Evolutionary conservation across 2,888 invertebrate species (phyloP).

Genomic region (Emmelina monodactyla): DNA sequence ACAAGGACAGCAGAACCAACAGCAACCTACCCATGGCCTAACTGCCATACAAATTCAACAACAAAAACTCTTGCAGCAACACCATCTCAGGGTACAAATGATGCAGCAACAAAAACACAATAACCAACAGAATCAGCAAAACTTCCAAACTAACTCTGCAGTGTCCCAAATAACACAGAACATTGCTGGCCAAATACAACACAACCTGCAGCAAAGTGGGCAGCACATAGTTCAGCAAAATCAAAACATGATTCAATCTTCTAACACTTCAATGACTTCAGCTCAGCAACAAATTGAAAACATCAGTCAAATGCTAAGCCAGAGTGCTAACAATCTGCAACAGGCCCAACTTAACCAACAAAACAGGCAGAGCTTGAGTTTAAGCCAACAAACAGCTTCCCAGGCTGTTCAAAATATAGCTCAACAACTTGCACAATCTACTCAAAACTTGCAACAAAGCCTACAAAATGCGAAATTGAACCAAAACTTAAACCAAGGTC

Average conservation of each 20-base stretch:
- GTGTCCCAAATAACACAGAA: conserved; percentile 52
- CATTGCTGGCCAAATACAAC: conserved; percentile 44
- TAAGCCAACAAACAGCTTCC: conserved; percentile 49
- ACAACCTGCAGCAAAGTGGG: conserved; percentile 43
- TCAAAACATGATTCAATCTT: conserved; percentile 38
- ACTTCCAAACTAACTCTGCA: conserved; percentile 47
- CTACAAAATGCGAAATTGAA: conserved; percentile 57
- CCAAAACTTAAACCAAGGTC: conserved; percentile 46
- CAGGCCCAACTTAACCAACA: conserved; percentile 52
- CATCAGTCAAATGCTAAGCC: conserved; percentile 65
- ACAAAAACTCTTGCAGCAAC: conserved; percentile 66
- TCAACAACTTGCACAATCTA: conserved; percentile 51
- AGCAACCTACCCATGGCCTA: conserved; percentile 37
- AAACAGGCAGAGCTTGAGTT: conserved; percentile 48
- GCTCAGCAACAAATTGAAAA: conserved; percentile 70
- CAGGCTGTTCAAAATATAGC: conserved; percentile 57
- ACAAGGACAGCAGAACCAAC: conserved; percentile 24
- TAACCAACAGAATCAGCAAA: conserved; percentile 37
- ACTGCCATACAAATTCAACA: conserved; percentile 59
- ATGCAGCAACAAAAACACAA: conserved; percentile 37
- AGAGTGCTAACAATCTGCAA: conserved; percentile 55
- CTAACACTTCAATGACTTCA: conserved; percentile 58
- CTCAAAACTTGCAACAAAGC: conserved; percentile 43
- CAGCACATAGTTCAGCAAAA: conserved; percentile 51
- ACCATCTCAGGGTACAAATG: conserved; percentile 64